A percentile compares a stretch with the other conserved stretches of the same genome.
These are phyloP conservation scores for Neomorphus geoffroyi DNA, from an alignment of 2,797 vertebrate genomes.

Conservation along the genomic window DNA sequence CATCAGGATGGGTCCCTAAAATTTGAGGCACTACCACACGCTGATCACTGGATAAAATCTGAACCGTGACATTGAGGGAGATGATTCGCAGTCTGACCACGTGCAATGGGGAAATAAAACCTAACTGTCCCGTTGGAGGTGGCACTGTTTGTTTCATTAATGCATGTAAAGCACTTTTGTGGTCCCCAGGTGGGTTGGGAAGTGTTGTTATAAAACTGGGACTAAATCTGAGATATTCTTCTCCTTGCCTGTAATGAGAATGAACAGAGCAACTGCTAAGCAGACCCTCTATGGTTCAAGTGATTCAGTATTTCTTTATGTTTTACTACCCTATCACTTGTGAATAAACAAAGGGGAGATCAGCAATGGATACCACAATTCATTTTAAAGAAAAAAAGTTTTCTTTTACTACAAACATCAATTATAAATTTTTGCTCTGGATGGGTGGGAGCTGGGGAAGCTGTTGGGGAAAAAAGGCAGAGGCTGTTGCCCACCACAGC, in stretches of 20 bases:
- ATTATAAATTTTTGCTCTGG: neutral
- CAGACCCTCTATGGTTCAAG: neutral
- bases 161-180: conserved; percentile 11
- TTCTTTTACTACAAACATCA: neutral
- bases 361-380: neutral
- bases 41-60: neutral
- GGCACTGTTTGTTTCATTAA: conserved; percentile 22
- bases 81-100: neutral
- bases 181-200: conserved; percentile 17
- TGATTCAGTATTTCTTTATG: neutral
- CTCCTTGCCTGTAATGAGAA: conserved; percentile 8
- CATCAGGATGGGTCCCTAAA: neutral
- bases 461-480: neutral
- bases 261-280: neutral
- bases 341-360: neutral
- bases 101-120: conserved; percentile 23
- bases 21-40: rapidly evolving
- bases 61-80: neutral
- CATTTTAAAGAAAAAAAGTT: neutral
- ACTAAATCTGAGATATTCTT: conserved; percentile 45
- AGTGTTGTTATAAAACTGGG: conserved; percentile 51
- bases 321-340: neutral
- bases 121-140: neutral
- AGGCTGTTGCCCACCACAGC: rapidly evolving
- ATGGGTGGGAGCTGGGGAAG: neutral